These are phyloP conservation scores for Caloenas nicobarica DNA, from an alignment of 2,113 vertebrate species.

Conservation along the genomic window DNA sequence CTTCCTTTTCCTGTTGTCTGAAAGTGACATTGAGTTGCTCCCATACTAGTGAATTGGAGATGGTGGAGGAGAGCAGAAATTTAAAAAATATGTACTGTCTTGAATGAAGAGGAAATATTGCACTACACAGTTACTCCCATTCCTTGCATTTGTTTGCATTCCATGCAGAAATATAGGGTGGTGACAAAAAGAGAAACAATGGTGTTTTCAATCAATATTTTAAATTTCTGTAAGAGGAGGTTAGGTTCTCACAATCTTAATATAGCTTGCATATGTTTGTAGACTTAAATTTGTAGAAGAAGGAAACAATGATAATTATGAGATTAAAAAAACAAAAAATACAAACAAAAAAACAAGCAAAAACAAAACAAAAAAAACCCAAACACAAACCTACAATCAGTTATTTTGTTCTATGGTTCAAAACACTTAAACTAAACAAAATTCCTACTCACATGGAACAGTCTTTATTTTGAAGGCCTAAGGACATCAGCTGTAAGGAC, in stretches of 20 bases:
- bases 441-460: background rate
- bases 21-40: background rate
- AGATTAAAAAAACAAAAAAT: background rate
- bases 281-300: background rate
- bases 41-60: background rate
- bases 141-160: background rate
- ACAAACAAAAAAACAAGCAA: background rate
- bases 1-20: background rate
- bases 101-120: background rate
- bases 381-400: background rate
- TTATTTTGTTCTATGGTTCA: background rate
- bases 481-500: background rate
- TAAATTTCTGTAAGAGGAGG: background rate
- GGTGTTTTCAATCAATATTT: background rate
- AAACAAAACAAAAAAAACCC: too few relatives aligned
- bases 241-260: background rate
- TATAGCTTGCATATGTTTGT: background rate
- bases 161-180: background rate
- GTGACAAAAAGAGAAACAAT: background rate
- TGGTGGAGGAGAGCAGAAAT: background rate
- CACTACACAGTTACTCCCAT: rapidly evolving
- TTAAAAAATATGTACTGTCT: background rate
- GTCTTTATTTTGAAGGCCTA: background rate
- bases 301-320: background rate
- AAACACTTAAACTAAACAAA: background rate